Conservation (phyloP, 2,888 invertebrate genomes). For the Lasioglossum marginatum region DNA sequence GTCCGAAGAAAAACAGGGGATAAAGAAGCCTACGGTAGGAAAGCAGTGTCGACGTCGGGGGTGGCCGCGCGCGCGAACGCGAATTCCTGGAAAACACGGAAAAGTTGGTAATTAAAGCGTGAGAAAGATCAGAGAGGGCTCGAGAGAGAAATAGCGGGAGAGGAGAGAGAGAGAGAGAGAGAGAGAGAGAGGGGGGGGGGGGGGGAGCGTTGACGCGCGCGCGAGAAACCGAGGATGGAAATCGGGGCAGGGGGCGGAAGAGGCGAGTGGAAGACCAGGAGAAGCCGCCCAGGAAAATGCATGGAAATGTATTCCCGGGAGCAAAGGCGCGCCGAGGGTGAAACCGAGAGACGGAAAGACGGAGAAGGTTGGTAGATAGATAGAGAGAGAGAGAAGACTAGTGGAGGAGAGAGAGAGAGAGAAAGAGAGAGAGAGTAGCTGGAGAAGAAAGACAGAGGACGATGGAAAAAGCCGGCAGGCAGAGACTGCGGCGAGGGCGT, state of each 20-base stretch:
- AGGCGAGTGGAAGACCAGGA: constrained; percentile 59
- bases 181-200: constrained; percentile 47
- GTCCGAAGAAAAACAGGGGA: constrained; percentile 39
- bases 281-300: constrained; percentile 80
- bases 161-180: constrained; percentile 37
- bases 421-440: background rate
- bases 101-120: constrained; percentile 82
- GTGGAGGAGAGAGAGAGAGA: background rate
- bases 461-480: constrained; percentile 39
- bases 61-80: constrained; percentile 71
- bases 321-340: constrained; percentile 63
- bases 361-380: constrained; percentile 7
- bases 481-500: constrained; percentile 68
- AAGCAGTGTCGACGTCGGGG: constrained; percentile 63
- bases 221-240: constrained; percentile 52
- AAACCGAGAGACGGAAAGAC: constrained; percentile 55
- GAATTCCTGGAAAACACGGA: constrained; percentile 78
- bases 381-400: background rate
- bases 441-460: constrained; percentile 5
- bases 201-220: constrained; percentile 31
- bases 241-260: constrained; percentile 39
- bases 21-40: constrained; percentile 35
- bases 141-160: constrained; percentile 14
- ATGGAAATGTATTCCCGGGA: constrained; percentile 83
- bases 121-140: constrained; percentile 51